Evolutionary conservation across 2,888 invertebrate genomes (phyloP), one percentile per base, ranked within the genome.

Genomic region (Parelbella ahira): DNA sequence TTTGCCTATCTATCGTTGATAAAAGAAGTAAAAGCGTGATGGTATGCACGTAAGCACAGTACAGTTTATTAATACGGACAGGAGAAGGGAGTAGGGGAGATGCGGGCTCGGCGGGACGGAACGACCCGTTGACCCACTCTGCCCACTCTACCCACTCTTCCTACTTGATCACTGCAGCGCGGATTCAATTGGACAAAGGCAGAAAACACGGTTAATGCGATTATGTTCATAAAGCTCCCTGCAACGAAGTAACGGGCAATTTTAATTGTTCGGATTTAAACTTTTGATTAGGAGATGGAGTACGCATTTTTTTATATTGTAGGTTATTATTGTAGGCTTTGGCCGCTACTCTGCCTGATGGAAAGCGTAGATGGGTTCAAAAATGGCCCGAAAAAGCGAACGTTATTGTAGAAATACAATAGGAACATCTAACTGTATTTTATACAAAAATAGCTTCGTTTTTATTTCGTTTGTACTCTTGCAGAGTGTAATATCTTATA

Each of bases 121-220:
- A 63, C 74, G 80, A 65, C 83, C 82, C 68, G 66, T 50, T 83
- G 80, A 82, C 86, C 84, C 71, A 84, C 68, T 83, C 63, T 56
- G 33, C 33, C 33, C 33, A 23, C 33, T 21, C 32, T 12, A n/a
- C n/a, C n/a, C n/a, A 15, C 15, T 15, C 15, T 23, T 56, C 51
- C 61, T 65, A 69, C 68, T 76, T 73, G 70, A 77, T 80, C 77
- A 71, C 72, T 71, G 72, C 69, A 68, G 63, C 59, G 66, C 63
- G 69, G 55, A 75, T 73, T 75, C 74, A 75, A 79, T 78, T 76
- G 78, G 66, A 78, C 76, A 73, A 78, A 78, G 60, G 63, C 63
- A 70, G 67, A 67, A 72, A 76, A 79, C 71, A 71, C 64, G 71
- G 71, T 65, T 79, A 77, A 75, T 69, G 54, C 59, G 61, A 73